phyloP scores from a whole-genome alignment of 2,797 vertebrate species.

The Pyrocephalus nanus region DNA sequence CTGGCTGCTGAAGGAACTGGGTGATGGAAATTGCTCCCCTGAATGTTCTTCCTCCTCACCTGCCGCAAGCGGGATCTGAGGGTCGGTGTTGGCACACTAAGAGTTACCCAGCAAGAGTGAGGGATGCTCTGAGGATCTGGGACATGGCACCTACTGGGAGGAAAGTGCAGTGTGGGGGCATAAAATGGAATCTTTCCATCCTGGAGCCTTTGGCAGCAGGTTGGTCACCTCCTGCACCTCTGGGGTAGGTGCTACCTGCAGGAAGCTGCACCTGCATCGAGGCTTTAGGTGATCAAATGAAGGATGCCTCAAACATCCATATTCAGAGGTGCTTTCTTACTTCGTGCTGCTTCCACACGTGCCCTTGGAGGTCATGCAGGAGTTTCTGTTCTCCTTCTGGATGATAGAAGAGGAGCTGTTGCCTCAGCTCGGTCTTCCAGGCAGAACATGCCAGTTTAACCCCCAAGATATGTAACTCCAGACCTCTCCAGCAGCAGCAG shows the following conservation, averaged over 20 bases:
- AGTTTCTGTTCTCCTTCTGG: neutral
- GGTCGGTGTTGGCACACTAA: neutral
- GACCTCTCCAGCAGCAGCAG: neutral
- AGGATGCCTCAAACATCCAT: neutral
- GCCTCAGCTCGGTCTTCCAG: neutral
- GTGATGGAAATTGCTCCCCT: conserved; percentile 12
- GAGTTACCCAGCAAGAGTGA: rapidly evolving
- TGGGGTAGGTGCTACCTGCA: neutral
- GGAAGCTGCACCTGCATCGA: neutral
- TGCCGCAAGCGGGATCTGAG: neutral
- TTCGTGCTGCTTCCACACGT: rapidly evolving
- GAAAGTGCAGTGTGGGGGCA: neutral
- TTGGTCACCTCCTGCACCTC: neutral
- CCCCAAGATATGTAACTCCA: neutral
- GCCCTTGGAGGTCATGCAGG: too few relatives aligned
- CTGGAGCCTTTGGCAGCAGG: neutral
- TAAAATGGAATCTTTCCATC: neutral
- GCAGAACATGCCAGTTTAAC: neutral
- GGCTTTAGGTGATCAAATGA: neutral
- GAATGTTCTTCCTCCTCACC: neutral
- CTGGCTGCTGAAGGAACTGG: conserved; percentile 33
- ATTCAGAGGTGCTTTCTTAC: neutral
- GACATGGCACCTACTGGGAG: neutral
- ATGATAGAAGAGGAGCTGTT: neutral
- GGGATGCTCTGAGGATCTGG: conserved; percentile 11